Conservation (phyloP, 2,113 vertebrate genomes). For the Sus scrofa region DNA sequence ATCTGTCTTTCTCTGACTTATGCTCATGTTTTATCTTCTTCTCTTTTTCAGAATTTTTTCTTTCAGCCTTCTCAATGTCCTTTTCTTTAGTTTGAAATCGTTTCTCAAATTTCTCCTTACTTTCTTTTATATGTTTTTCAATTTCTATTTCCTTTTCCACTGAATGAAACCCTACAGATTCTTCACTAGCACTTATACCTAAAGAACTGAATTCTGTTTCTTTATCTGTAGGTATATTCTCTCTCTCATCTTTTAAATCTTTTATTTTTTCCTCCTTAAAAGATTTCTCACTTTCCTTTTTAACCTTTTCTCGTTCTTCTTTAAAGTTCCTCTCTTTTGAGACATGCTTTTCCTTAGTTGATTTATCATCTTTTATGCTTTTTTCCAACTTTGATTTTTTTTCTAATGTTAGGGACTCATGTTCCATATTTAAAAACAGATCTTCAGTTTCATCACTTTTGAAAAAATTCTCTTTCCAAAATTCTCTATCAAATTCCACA, state of each 20-base stretch:
- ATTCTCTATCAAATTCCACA: conserved; percentile 98
- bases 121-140: conserved; percentile 90
- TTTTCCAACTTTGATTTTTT: conserved; percentile 91
- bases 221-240: conserved; percentile 88
- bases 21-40: conserved; percentile 94
- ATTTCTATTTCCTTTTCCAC: conserved; percentile 89
- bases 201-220: conserved; percentile 87
- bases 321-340: conserved; percentile 93
- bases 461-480: conserved; percentile 99
- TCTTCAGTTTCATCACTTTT: conserved; percentile 98
- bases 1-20: conserved; percentile 91
- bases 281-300: conserved; percentile 92
- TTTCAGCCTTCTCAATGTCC: conserved; percentile 94
- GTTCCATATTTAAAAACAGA: conserved; percentile 88
- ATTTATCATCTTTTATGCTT: conserved; percentile 93
- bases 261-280: conserved; percentile 92
- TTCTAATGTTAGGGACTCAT: conserved; percentile 89
- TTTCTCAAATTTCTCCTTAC: conserved; percentile 94
- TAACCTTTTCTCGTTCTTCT: conserved; percentile 94
- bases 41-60: conserved; percentile 94
- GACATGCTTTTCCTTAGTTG: conserved; percentile 91
- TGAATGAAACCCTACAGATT: conserved; percentile 64
- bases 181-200: conserved; percentile 81
- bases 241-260: conserved; percentile 91
- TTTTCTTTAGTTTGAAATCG: conserved; percentile 91